Evolutionary conservation across 2,888 invertebrate species (phyloP).

Genomic region (Coecobrya sp.): DNA sequence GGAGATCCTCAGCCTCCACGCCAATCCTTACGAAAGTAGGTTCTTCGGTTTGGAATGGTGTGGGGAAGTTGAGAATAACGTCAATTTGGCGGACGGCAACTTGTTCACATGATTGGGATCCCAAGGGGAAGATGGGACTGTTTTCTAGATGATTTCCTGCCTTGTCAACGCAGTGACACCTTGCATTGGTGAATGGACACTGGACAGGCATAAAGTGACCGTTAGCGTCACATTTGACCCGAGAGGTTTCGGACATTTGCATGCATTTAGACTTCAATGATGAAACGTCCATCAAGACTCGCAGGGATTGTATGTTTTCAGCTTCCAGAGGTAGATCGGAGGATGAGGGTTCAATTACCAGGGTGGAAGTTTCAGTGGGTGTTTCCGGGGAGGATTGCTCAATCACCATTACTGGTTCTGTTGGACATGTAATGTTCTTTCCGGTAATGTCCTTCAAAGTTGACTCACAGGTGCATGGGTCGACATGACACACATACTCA

Average conservation of each 20-base stretch:
- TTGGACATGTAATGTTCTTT: conserved; percentile 67
- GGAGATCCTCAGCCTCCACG: conserved; percentile 84
- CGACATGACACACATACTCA: conserved; percentile 87
- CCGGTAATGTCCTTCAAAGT: conserved; percentile 79
- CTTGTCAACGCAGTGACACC: conserved; percentile 96
- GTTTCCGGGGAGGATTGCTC: conserved; percentile 44
- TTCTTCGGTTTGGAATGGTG: conserved; percentile 61
- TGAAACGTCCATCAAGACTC: conserved; percentile 54
- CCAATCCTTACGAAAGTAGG: conserved; percentile 83
- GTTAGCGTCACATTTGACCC: conserved; percentile 63
- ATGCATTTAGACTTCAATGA: conserved; percentile 64
- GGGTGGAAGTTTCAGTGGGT: conserved; percentile 46
- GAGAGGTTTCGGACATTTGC: conserved; percentile 46
- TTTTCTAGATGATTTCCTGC: conserved; percentile 91
- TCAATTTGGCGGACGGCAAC: conserved; percentile 93
- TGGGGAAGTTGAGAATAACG: conserved; percentile 91
- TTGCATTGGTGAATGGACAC: conserved; percentile 54
- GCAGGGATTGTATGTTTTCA: conserved; percentile 7
- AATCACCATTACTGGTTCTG: conserved; percentile 4
- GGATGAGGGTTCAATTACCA: neutral
- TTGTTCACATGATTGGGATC: conserved; percentile 90
- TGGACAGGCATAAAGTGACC: conserved; percentile 66
- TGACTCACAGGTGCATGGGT: conserved; percentile 87
- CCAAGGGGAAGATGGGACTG: conserved; percentile 89
- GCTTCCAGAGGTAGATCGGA: conserved; percentile 33